Base-by-base conservation (phyloP, 2,888 invertebrate species). In the Hydraecia micacea region DNA sequence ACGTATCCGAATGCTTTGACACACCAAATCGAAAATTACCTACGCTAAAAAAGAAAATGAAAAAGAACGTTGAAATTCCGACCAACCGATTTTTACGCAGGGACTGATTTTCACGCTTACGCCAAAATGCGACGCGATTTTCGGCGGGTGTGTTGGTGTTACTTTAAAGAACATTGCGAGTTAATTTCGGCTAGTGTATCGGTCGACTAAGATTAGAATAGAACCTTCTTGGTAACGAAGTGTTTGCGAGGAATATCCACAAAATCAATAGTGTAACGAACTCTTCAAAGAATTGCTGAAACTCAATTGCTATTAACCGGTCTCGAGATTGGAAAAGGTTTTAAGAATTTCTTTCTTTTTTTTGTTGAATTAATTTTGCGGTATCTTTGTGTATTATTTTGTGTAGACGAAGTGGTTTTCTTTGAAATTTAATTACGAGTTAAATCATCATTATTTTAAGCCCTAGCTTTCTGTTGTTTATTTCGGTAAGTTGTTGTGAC, bases 201-300 rank as follows among this genome's bases (percentile, higher is more conserved):
- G 8, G 11, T 36, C 15, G 7, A 13, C 68, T 39, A 46, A 83
- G 28, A 65, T 67, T 36, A 60, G 25, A 75, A 71, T 72, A 76
- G 13, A 86, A 65, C 39, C 77, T 28, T n/a, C 74, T 79, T 39
- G 25, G 69, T 73, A 62, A 86, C 74, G 67, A 76, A 83, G 28
- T 86, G 39, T 83, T 84, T 78, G 78, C 42, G 13, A 83, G 55
- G 36, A 62, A 83, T 62, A 75, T 75, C 72, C 62, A 13, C 46
- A 67, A 70, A 84, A 78, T 83, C 79, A 78, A 83, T 83, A 83
- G 83, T 60, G 39, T 86, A 77, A 83, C 69, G 73, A 86, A 86
- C 83, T 78, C 83, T 81, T 13, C 7, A 39, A 68, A 86, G 75
- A 77, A 69, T 72, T 75, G 28, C 70, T 84, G 67, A 58, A 70